Percentiles rank a stretch among this genome's conserved stretches.
These are phyloP conservation scores for Acrobasis suavella DNA, from an alignment of 2,888 invertebrate species.

Conservation along the genomic window DNA sequence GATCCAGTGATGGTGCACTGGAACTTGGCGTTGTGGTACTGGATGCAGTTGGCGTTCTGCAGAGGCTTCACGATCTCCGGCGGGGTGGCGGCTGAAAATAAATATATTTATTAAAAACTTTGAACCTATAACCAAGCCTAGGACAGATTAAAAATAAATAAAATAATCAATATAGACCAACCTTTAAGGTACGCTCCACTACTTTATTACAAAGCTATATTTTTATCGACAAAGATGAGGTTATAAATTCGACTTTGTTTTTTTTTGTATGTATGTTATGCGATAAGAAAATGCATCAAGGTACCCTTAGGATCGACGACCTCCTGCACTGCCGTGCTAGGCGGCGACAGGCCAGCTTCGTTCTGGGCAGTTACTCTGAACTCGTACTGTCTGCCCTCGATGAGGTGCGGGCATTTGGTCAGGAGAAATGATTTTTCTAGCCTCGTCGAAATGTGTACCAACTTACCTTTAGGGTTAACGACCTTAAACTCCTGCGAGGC, in stretches of 20 bases:
- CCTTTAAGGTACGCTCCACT: no score
- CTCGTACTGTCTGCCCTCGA: conserved; percentile 98
- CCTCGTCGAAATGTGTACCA: no score
- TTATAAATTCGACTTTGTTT: no score
- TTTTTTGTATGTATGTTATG: no score
- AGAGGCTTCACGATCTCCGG: conserved; percentile 95
- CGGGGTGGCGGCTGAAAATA: conserved; percentile 87
- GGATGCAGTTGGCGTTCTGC: conserved; percentile 93
- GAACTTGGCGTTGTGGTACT: conserved; percentile 97
- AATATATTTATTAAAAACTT: background rate
- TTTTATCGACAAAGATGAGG: no score
- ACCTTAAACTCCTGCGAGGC: conserved; percentile 89
- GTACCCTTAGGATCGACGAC: conserved; percentile 95
- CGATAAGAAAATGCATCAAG: conserved; percentile 29
- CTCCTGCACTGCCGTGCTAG: conserved; percentile 93
- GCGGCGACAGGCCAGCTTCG: conserved; percentile 94
- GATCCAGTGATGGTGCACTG: conserved; percentile 94
- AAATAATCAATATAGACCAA: no score
- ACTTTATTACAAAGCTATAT: no score
- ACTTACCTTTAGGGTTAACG: no score
- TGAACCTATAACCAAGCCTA: no score
- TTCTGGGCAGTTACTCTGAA: conserved; percentile 99
- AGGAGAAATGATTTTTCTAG: no score
- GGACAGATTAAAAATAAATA: background rate
- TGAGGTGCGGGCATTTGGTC: no score